Evolutionary conservation across 1,140 invertebrate genomes (phyloP), one percentile per base, ranked within the genome.

Genomic region (Archegozetes longisetosus): DNA sequence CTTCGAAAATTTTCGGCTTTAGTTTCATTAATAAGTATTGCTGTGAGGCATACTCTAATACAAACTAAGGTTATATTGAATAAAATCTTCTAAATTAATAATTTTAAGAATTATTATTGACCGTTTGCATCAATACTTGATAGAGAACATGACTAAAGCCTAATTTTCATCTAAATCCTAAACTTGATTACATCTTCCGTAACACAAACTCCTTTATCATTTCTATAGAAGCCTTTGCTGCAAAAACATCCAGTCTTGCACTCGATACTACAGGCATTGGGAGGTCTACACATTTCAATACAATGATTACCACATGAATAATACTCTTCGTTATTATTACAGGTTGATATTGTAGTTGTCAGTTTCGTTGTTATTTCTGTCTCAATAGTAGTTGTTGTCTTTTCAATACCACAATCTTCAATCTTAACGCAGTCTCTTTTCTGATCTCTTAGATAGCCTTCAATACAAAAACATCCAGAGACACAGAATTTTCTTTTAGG

Each of bases 181-280:
- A n/a, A n/a, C n/a, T n/a, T n/a, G n/a, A n/a, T 40, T 40, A 40
- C 32, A 40, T 40, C 17, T 40, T 40, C 32, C 6, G 32, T 6
- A 40, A 40, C 17, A 40, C 32, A 40, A 9, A 9, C 17, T 40
- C 32, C 32, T 17, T 40, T 40, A 9, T 40, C 17, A 40, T 40
- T 40, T 40, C 32, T 40, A 6, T 9, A 40, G 32, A 40, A 40
- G 6, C 32, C 32, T 40, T 17, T 6, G 32, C 6, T 58, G 40
- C 61, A 62, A 46, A 62, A 62, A 20, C 61, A 62, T 4, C 61
- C 61, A 9, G 24, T 27, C 3, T 55, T 17, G 28, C 61, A 62
- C n/a, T 55, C 49, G 6, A 6, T 6, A 6, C 6, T 6, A 40
- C 32, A 40, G 6, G 6, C 17, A 9, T 6, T 17, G 6, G 32